phyloP scores from a whole-genome alignment of 2,888 invertebrate genomes.

The Ophonus ardosiacus region DNA sequence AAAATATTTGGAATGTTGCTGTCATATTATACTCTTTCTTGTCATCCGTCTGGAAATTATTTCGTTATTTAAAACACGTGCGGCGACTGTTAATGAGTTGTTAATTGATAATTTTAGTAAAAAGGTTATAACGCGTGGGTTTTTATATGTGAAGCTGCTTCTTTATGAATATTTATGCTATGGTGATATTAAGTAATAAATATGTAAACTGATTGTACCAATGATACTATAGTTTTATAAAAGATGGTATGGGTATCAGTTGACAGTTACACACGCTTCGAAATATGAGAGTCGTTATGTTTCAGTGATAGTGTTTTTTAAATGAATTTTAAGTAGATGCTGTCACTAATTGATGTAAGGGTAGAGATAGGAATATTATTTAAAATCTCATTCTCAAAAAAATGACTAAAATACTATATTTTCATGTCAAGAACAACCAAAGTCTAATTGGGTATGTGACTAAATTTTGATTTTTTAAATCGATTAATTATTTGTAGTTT shows the following conservation, averaged over 20 bases:
- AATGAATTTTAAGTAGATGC: neutral
- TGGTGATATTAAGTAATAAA: slow-evolving; percentile 46
- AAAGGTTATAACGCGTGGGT: slow-evolving; percentile 40
- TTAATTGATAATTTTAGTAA: slow-evolving; percentile 58
- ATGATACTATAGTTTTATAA: slow-evolving; percentile 10
- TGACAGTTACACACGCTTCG: neutral
- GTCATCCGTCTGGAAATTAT: slow-evolving; percentile 15
- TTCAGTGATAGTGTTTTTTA: neutral
- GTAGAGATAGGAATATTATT: neutral
- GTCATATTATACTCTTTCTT: neutral
- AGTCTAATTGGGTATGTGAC: too few species aligned
- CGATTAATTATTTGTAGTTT: too few species aligned
- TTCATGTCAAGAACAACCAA: too few species aligned
- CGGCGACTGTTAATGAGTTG: slow-evolving; percentile 49
- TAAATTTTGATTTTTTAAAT: too few species aligned
- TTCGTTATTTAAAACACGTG: slow-evolving; percentile 10
- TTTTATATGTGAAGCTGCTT: slow-evolving; percentile 11
- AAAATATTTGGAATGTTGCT: neutral
- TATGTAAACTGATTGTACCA: slow-evolving; percentile 41
- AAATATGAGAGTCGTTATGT: slow-evolving; percentile 5
- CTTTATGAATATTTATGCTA: slow-evolving; percentile 40
- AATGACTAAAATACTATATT: too few species aligned
- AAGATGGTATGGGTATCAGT: slow-evolving; percentile 33
- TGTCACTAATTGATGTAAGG: neutral
- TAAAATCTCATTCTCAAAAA: too few species aligned